A percentile compares a stretch with the other conserved stretches of the same genome.
Evolutionary conservation across 2,888 invertebrate genomes (phyloP).

Genomic region (Graphium colonna): DNA sequence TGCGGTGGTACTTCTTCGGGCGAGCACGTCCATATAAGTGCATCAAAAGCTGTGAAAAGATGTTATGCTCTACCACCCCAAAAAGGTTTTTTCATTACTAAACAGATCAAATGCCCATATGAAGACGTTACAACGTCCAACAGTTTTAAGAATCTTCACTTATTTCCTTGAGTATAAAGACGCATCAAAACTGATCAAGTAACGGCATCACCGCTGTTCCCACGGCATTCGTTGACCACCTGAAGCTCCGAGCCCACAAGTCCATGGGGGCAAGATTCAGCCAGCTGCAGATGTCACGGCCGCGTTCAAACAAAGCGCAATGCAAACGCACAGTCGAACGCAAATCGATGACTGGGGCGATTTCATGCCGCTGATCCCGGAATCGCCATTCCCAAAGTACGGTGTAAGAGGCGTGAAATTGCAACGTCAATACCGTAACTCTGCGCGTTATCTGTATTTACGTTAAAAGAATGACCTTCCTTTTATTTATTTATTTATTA

Average conservation of each 20-base stretch:
- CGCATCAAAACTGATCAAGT: not conserved
- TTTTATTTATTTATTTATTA: too few species aligned
- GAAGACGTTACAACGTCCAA: not conserved
- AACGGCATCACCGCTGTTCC: not conserved
- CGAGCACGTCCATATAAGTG: too few species aligned
- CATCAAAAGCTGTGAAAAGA: too few species aligned
- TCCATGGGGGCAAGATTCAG: not conserved
- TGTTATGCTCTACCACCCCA: too few species aligned
- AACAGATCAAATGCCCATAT: not conserved
- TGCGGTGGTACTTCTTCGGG: too few species aligned
- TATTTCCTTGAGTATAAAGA: not conserved
- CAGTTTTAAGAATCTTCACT: not conserved
- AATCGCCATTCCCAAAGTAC: not conserved
- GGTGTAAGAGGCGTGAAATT: not conserved
- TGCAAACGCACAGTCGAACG: not conserved
- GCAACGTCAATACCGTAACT: not conserved
- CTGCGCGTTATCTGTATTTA: too few species aligned
- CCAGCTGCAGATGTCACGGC: conserved; percentile 10
- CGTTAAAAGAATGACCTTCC: too few species aligned
- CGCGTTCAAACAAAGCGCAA: conserved; percentile 13
- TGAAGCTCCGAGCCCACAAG: not conserved
- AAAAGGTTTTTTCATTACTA: too few species aligned
- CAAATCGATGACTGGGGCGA: conserved; percentile 3
- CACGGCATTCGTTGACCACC: not conserved
- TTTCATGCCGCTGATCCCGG: conserved; percentile 7